A percentile compares a stretch with the other conserved stretches of the same genome.
Conservation (phyloP, 2,888 invertebrate species). For the Acanthosoma haemorrhoidale region DNA sequence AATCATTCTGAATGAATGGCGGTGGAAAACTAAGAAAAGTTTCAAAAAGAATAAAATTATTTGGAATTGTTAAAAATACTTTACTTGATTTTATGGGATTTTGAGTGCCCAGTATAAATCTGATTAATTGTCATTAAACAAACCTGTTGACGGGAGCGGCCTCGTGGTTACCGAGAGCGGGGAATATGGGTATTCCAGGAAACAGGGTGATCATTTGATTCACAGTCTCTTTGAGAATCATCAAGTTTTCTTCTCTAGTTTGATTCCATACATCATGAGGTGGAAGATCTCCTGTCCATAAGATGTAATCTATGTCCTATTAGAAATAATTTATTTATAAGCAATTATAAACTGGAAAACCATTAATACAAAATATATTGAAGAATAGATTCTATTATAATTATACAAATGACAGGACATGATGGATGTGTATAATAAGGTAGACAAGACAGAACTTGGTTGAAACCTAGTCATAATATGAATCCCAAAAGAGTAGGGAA, state of each 20-base stretch:
- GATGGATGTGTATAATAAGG: too few species aligned
- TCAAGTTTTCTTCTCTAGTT: conserved; percentile 79
- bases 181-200: conserved; percentile 87
- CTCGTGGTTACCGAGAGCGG: conserved; percentile 94
- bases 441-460: too few species aligned
- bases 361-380: too few species aligned
- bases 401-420: too few species aligned
- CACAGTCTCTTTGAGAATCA: conserved; percentile 78
- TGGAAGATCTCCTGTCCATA: conserved; percentile 95
- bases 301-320: conserved; percentile 84
- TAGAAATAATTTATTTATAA: conserved; percentile 40
- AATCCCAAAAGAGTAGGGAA: too few species aligned
- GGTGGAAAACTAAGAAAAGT: conserved; percentile 73
- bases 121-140: neutral
- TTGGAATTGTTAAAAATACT: too few species aligned
- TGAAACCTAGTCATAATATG: too few species aligned
- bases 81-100: too few species aligned
- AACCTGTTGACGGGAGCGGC: conserved; percentile 91
- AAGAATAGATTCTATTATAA: too few species aligned
- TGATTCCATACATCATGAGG: conserved; percentile 96
- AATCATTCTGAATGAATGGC: conserved; percentile 75
- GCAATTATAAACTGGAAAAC: neutral
- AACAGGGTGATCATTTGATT: conserved; percentile 80
- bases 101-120: too few species aligned
- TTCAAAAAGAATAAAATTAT: neutral